Evolutionary conservation across 2,797 vertebrate genomes (phyloP).

Genomic region (Sebastes steindachneri): DNA sequence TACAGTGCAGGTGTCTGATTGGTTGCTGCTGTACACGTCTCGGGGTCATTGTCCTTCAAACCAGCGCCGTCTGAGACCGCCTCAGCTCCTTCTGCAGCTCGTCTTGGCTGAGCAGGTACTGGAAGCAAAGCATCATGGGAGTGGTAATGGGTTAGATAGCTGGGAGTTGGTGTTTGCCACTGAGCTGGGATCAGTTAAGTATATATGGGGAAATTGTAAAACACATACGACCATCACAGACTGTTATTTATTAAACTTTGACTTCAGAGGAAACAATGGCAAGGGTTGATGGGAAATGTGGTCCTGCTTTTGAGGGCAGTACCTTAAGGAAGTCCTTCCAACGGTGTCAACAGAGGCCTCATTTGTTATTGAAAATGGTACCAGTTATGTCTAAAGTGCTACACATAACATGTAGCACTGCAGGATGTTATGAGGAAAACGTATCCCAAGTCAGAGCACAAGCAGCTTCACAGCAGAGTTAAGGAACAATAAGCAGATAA

Average conservation of each 20-base stretch:
- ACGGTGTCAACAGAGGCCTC: neutral
- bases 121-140: constrained; percentile 80
- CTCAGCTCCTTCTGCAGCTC: constrained; percentile 86
- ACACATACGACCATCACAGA: neutral
- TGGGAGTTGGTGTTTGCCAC: neutral
- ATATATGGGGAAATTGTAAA: neutral
- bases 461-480: neutral
- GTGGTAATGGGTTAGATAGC: constrained; percentile 51
- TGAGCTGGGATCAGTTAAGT: constrained; percentile 30
- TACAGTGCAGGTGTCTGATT: constrained; percentile 21
- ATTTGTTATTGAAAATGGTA: neutral
- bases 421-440: neutral
- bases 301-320: neutral
- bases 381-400: neutral
- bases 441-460: constrained; percentile 21
- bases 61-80: constrained; percentile 69
- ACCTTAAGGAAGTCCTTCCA: neutral
- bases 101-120: constrained; percentile 90
- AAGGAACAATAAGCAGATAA: neutral
- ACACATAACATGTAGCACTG: neutral
- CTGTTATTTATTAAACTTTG: neutral
- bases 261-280: neutral
- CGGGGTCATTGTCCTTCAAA: constrained; percentile 56
- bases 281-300: neutral
- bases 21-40: neutral